A percentile compares a stretch with the other conserved stretches of the same genome.
These are phyloP conservation scores for Neoascia interrupta DNA, from an alignment of 2,888 invertebrate species.

Conservation along the genomic window DNA sequence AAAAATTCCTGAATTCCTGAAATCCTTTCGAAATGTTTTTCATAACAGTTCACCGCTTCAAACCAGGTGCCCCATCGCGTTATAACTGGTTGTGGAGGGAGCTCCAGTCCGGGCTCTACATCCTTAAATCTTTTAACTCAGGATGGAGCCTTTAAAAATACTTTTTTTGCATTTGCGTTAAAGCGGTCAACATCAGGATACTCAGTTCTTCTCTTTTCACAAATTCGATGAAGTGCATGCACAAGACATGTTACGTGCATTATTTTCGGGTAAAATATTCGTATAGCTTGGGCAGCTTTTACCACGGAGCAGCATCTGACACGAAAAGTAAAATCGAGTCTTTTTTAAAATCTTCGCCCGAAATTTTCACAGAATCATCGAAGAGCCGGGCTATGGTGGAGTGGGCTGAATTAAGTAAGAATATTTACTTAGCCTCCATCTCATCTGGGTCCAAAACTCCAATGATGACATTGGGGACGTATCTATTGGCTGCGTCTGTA, in stretches of 20 bases:
- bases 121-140: not conserved
- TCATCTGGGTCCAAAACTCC: slow-evolving; percentile 5
- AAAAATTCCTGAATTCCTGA: not conserved
- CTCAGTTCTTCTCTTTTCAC: not conserved
- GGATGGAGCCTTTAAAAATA: not conserved
- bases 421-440: not conserved
- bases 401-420: not conserved
- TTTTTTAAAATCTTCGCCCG: slow-evolving; percentile 10
- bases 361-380: slow-evolving; percentile 10
- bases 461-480: not conserved
- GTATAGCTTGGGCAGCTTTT: not conserved
- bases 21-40: not conserved
- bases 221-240: not conserved
- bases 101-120: not conserved
- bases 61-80: not conserved
- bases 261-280: not conserved
- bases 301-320: slow-evolving; percentile 1
- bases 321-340: slow-evolving; percentile 3
- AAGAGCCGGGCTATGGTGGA: slow-evolving; percentile 15
- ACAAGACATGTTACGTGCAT: not conserved
- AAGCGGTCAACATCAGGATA: not conserved
- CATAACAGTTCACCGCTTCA: not conserved
- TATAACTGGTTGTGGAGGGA: not conserved
- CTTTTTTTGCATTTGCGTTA: not conserved
- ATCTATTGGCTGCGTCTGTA: not conserved